phyloP scores from a whole-genome alignment of 1,140 invertebrate genomes.

The Lineus longissimus region DNA sequence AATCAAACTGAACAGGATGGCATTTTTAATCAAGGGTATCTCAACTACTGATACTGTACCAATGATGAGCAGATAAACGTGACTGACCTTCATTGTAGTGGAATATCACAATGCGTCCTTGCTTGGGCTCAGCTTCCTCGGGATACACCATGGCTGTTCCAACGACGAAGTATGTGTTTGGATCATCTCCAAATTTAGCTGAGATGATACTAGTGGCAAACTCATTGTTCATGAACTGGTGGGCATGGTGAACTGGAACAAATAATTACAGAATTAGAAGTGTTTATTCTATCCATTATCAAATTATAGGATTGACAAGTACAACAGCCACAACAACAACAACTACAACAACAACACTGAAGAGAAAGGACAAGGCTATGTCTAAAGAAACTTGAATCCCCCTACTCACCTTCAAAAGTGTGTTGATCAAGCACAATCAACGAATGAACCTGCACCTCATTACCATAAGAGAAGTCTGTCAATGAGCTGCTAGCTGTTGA shows the following conservation, averaged over 20 bases:
- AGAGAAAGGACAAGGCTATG: too few relatives aligned
- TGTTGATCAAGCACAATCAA: slow-evolving; percentile 92
- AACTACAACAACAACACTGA: too few relatives aligned
- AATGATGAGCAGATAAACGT: too few relatives aligned
- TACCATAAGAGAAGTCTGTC: slow-evolving; percentile 58
- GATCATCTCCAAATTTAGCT: slow-evolving; percentile 85
- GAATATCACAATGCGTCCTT: slow-evolving; percentile 83
- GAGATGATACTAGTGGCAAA: slow-evolving; percentile 87
- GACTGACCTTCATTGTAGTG: slow-evolving; percentile 79
- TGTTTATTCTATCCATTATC: neutral
- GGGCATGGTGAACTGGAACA: slow-evolving; percentile 72
- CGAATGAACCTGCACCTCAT: slow-evolving; percentile 89
- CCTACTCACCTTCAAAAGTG: slow-evolving; percentile 76
- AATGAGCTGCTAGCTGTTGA: slow-evolving; percentile 28
- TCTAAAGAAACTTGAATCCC: too few relatives aligned
- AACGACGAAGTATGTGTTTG: slow-evolving; percentile 86
- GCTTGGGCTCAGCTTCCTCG: slow-evolving; percentile 92
- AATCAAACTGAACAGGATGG: too few relatives aligned
- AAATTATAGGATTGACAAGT: neutral
- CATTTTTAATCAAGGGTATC: too few relatives aligned
- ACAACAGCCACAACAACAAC: too few relatives aligned
- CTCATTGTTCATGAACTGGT: slow-evolving; percentile 84
- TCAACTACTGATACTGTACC: too few relatives aligned
- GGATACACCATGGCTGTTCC: slow-evolving; percentile 90
- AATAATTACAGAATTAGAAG: slow-evolving; percentile 15